Percentiles rank a stretch among this genome's conserved stretches.
These are phyloP conservation scores for Drosophila meridiana DNA, from an alignment of 2,888 invertebrate genomes.

Conservation along the genomic window DNA sequence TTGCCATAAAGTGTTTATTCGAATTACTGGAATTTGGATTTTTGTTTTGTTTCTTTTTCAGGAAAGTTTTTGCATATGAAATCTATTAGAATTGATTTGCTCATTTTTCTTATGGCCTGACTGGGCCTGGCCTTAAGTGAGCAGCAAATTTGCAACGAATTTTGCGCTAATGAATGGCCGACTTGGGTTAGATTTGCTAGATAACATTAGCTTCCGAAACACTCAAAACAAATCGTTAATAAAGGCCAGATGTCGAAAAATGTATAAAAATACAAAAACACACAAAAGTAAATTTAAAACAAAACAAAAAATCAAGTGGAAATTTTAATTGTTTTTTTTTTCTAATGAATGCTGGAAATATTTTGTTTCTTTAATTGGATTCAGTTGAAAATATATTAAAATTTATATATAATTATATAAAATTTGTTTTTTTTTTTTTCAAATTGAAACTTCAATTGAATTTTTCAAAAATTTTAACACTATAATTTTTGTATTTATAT, in stretches of 20 bases:
- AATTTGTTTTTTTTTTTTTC: no score
- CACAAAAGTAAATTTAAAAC: no score
- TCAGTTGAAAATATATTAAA: background rate
- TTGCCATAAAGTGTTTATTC: conserved; percentile 38
- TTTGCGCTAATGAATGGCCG: conserved; percentile 2
- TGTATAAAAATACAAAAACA: no score
- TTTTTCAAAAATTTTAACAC: background rate
- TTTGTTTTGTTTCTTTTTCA: conserved; percentile 8
- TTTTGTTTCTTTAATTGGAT: background rate
- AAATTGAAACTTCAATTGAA: conserved; percentile 20
- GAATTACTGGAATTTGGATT: conserved; percentile 22
- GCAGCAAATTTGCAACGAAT: conserved; percentile 20
- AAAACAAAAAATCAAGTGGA: no score
- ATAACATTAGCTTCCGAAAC: conserved; percentile 5
- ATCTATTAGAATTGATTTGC: conserved; percentile 5
- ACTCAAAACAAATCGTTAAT: conserved; percentile 3
- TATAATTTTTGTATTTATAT: background rate
- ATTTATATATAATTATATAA: no score
- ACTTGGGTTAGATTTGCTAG: background rate
- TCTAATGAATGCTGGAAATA: no score
- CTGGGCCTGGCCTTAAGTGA: conserved; percentile 9
- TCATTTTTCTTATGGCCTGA: conserved; percentile 5
- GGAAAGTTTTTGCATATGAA: conserved; percentile 19
- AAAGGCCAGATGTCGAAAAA: conserved; percentile 19
- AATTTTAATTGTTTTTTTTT: no score